Evolutionary conservation across 2,113 vertebrate species (phyloP).

Genomic region (Rhineura floridana): DNA sequence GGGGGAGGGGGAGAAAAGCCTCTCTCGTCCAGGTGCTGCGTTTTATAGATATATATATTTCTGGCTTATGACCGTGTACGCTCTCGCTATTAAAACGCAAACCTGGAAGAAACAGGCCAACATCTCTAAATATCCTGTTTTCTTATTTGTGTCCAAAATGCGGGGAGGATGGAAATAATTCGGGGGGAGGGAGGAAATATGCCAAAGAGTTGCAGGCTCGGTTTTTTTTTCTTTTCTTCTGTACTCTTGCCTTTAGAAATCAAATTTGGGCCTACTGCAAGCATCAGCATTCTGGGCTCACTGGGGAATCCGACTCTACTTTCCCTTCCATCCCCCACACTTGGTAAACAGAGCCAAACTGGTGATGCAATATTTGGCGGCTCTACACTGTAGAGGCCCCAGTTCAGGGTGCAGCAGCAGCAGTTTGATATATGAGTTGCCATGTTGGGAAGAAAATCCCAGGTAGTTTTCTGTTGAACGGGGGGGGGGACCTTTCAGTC

Average conservation of each 20-base stretch:
- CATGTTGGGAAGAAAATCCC: slow-evolving; percentile 30
- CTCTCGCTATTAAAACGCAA: fast-evolving
- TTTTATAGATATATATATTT: fast-evolving
- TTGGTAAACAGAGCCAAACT: slow-evolving; percentile 21
- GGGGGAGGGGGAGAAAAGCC: fast-evolving
- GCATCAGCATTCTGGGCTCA: not conserved
- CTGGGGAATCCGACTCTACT: not conserved
- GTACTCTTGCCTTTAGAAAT: not conserved
- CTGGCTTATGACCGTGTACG: fast-evolving
- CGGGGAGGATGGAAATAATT: slow-evolving; percentile 15
- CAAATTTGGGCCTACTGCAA: slow-evolving; percentile 19
- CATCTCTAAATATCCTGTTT: not conserved
- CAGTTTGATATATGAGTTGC: slow-evolving; percentile 16
- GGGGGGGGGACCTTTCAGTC: slow-evolving; percentile 35
- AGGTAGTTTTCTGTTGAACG: slow-evolving; percentile 54
- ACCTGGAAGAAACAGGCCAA: not conserved
- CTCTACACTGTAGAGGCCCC: not conserved
- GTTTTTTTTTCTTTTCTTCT: slow-evolving; percentile 1
- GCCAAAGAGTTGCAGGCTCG: not conserved
- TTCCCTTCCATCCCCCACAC: slow-evolving; percentile 8
- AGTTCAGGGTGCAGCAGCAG: slow-evolving; percentile 12
- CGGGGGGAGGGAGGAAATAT: slow-evolving; percentile 5
- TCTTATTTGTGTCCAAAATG: not conserved
- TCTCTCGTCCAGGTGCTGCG: not conserved
- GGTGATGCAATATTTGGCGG: slow-evolving; percentile 41